phyloP scores from a whole-genome alignment of 1,140 invertebrate genomes.

The Procambarus virginalis region DNA sequence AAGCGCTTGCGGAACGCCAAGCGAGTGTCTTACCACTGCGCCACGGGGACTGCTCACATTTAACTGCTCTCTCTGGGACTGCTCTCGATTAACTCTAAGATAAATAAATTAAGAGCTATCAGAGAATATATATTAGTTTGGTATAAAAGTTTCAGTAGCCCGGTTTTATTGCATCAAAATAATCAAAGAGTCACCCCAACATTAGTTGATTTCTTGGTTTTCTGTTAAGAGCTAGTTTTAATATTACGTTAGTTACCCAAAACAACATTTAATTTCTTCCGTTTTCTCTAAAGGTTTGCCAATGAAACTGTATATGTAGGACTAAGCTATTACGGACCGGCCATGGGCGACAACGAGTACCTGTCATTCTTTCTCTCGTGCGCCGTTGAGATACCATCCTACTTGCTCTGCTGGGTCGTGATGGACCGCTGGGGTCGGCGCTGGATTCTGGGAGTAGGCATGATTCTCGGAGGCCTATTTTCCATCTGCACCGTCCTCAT shows the following conservation, averaged over 20 bases:
- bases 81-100: no score
- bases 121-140: no score
- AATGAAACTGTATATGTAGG: slow-evolving; percentile 78
- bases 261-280: neutral
- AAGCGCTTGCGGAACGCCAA: no score
- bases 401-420: slow-evolving; percentile 88
- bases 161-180: no score
- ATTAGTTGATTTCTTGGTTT: no score
- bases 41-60: no score
- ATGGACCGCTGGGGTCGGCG: slow-evolving; percentile 85
- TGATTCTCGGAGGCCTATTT: slow-evolving; percentile 88
- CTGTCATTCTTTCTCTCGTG: slow-evolving; percentile 79
- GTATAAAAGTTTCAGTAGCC: no score
- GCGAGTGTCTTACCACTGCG: no score
- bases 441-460: slow-evolving; percentile 89
- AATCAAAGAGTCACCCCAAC: no score
- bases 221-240: no score
- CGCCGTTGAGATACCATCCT: slow-evolving; percentile 89
- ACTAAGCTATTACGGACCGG: slow-evolving; percentile 77
- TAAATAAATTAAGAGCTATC: no score
- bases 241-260: neutral
- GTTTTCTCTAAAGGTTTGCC: slow-evolving; percentile 76
- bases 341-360: slow-evolving; percentile 76
- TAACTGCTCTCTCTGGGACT: no score
- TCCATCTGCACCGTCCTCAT: slow-evolving; percentile 79